phyloP scores from a whole-genome alignment of 2,113 vertebrate species.

The Oryzias celebensis region DNA sequence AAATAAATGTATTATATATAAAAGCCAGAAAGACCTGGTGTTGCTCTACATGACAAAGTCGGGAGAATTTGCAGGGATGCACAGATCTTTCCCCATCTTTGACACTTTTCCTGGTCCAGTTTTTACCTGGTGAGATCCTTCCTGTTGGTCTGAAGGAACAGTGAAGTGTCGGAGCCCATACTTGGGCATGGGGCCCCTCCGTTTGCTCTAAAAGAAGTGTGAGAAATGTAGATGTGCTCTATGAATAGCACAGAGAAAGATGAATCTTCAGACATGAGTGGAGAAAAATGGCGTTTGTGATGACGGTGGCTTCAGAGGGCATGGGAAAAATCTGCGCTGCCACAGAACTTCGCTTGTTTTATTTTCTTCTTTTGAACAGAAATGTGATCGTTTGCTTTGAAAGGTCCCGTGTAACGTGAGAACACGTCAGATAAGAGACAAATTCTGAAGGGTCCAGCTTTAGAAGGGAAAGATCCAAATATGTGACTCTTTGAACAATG shows the following conservation, averaged over 20 bases:
- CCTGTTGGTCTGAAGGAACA: slow-evolving; percentile 33
- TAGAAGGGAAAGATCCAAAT: no score
- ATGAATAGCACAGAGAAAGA: slow-evolving; percentile 65
- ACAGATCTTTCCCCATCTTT: no score
- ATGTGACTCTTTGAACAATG: no score
- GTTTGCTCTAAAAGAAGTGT: slow-evolving; percentile 52
- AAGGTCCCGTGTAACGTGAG: slow-evolving; percentile 33
- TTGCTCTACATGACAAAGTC: no score
- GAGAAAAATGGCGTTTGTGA: slow-evolving; percentile 35
- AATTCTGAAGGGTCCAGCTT: neutral
- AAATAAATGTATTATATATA: no score
- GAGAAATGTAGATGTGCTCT: slow-evolving; percentile 58
- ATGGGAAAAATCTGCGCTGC: slow-evolving; percentile 58
- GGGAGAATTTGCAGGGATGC: no score
- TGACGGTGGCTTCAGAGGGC: slow-evolving; percentile 44
- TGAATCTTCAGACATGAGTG: slow-evolving; percentile 67
- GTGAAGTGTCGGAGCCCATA: slow-evolving; percentile 49
- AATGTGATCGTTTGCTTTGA: slow-evolving; percentile 73
- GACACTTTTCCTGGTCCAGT: slow-evolving; percentile 1
- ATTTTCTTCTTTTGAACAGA: slow-evolving; percentile 80
- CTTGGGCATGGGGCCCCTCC: slow-evolving; percentile 46
- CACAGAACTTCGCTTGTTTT: slow-evolving; percentile 61
- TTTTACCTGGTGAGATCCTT: slow-evolving; percentile 51
- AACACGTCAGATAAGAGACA: slow-evolving; percentile 12
- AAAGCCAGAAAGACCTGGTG: no score